Percentiles rank a stretch among this genome's conserved stretches.
These are phyloP conservation scores for Pongo abelii DNA, from an alignment of 2,113 vertebrate genomes.

Conservation along the genomic window DNA sequence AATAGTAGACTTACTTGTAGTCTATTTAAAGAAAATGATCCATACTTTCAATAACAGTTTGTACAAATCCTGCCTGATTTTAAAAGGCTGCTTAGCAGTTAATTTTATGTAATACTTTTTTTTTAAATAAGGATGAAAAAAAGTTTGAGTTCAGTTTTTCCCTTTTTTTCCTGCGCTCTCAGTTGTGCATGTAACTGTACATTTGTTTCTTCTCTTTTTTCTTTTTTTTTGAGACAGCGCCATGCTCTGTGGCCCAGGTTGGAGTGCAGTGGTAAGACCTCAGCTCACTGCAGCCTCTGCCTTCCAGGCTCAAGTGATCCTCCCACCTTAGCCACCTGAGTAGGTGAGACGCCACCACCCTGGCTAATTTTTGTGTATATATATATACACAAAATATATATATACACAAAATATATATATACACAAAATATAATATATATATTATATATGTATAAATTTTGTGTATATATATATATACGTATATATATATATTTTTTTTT, in stretches of 20 bases:
- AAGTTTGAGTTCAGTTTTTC: not conserved
- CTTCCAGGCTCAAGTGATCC: not conserved
- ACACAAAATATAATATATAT: no score
- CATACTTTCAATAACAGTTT: not conserved
- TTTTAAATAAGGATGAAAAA: not conserved
- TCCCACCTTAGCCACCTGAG: not conserved
- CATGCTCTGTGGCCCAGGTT: not conserved
- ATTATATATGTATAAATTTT: no score
- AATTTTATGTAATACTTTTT: not conserved
- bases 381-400: no score
- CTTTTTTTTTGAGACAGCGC: not conserved
- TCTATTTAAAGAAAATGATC: conserved; percentile 28
- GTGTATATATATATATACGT: no score
- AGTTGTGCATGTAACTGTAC: not conserved
- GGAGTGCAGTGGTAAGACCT: not conserved
- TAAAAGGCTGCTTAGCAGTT: not conserved
- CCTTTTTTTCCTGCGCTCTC: not conserved
- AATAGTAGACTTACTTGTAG: not conserved
- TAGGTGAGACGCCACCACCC: not conserved
- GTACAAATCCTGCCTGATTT: not conserved
- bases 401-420: no score
- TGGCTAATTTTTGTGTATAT: not conserved
- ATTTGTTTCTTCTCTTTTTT: not conserved
- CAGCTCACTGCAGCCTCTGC: not conserved
- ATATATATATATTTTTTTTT: not conserved